A percentile compares a stretch with the other conserved stretches of the same genome.
Conservation (phyloP, 2,888 invertebrate species). For the Coenonympha glycerion region DNA sequence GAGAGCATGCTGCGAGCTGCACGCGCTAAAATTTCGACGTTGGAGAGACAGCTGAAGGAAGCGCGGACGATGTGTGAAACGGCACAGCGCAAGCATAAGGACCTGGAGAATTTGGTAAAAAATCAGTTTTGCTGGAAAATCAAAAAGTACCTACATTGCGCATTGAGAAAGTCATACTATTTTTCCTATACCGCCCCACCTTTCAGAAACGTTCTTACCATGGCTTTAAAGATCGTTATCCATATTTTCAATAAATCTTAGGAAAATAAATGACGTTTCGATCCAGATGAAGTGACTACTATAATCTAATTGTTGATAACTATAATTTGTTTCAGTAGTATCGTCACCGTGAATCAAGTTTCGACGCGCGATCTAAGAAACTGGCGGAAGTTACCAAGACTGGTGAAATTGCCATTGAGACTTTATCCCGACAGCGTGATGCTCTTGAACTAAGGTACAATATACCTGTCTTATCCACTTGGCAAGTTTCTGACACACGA, state of each 20-base stretch:
- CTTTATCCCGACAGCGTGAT: conserved; percentile 59
- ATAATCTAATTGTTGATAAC: too few species aligned
- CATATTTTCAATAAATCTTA: too few species aligned
- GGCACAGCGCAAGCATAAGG: conserved; percentile 56
- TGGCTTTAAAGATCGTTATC: too few species aligned
- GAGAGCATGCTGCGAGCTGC: conserved; percentile 65
- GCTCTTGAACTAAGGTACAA: conserved; percentile 57
- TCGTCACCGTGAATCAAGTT: conserved; percentile 58
- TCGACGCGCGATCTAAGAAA: conserved; percentile 58
- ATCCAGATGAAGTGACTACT: too few species aligned
- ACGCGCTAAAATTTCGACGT: conserved; percentile 52
- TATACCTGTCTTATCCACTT: too few species aligned
- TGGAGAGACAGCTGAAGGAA: conserved; percentile 61
- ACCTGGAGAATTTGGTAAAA: conserved; percentile 67
- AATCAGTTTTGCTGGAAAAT: neutral
- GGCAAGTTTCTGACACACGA: too few species aligned
- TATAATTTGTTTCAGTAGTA: conserved; percentile 39
- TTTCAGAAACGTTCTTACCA: too few species aligned
- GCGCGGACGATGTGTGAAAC: conserved; percentile 49
- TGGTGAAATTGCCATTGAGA: conserved; percentile 61
- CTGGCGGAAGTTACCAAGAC: conserved; percentile 60
- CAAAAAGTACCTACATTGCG: too few species aligned
- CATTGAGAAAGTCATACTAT: too few species aligned
- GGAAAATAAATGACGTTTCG: too few species aligned
- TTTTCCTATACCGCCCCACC: too few species aligned